These are phyloP conservation scores for Caenorhabditis sp. DNA, from an alignment of 2,888 invertebrate genomes.

Conservation along the genomic window DNA sequence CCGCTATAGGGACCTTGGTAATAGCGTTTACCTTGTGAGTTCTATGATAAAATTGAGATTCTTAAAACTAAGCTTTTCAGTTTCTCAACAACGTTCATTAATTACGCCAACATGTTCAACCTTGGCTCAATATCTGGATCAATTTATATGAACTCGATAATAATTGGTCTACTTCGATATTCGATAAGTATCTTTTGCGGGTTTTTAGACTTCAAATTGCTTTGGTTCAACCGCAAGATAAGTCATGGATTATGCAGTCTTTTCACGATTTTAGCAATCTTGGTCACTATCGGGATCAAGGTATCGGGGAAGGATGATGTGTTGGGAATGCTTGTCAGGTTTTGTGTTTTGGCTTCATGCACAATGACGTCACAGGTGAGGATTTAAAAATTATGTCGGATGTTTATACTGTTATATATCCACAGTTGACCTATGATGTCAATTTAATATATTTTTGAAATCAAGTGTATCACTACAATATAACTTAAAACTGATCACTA, in stretches of 20 bases:
- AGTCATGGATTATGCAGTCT: constrained; percentile 28
- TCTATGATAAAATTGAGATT: background rate
- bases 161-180: constrained; percentile 39
- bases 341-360: constrained; percentile 30
- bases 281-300: constrained; percentile 16
- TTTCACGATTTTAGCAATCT: constrained; percentile 18
- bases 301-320: constrained; percentile 6
- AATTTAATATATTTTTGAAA: too few species aligned
- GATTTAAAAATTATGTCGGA: too few species aligned
- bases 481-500: too few species aligned
- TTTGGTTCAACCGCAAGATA: constrained; percentile 30
- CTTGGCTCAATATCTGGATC: constrained; percentile 40
- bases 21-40: constrained; percentile 38
- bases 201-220: constrained; percentile 31
- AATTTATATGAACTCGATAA: constrained; percentile 39
- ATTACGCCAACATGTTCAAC: constrained; percentile 42
- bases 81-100: constrained; percentile 33
- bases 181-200: constrained; percentile 34
- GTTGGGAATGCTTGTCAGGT: constrained; percentile 13
- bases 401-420: background rate
- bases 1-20: constrained; percentile 32
- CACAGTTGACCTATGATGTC: too few species aligned
- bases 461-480: too few species aligned
- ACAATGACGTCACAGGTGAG: constrained; percentile 40
- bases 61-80: constrained; percentile 4